Percentiles rank a stretch among this genome's conserved stretches.
Evolutionary conservation across 1,140 invertebrate species (phyloP).

Genomic region (Plectus sambesii): DNA sequence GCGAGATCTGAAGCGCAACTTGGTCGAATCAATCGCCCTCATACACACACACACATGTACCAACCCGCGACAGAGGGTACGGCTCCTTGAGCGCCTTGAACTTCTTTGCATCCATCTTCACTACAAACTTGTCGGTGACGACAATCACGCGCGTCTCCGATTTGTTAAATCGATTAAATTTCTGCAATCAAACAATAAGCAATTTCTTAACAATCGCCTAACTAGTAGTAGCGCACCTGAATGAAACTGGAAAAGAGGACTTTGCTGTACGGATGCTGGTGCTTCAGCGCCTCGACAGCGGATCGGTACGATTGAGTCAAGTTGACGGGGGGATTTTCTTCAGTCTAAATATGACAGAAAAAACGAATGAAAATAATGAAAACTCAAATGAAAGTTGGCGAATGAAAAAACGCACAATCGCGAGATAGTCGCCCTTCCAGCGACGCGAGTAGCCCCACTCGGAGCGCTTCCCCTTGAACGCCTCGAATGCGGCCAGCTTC

Average conservation of each 20-base stretch:
- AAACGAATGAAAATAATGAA: neutral
- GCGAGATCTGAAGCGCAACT: constrained; percentile 57
- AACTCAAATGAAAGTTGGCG: constrained; percentile 11
- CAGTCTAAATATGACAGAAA: constrained; percentile 46
- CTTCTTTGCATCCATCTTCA: constrained; percentile 69
- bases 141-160: constrained; percentile 72
- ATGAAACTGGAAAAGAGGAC: constrained; percentile 45
- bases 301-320: constrained; percentile 60
- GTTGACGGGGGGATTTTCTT: constrained; percentile 67
- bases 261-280: constrained; percentile 54
- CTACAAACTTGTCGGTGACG: constrained; percentile 72
- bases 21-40: too few relatives aligned
- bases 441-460: constrained; percentile 69
- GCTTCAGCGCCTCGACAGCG: constrained; percentile 60
- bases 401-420: constrained; percentile 50
- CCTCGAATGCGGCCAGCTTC: constrained; percentile 68
- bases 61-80: constrained; percentile 64
- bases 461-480: constrained; percentile 60
- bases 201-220: neutral
- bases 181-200: constrained; percentile 17
- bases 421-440: constrained; percentile 85
- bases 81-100: constrained; percentile 77
- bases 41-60: constrained; percentile 17
- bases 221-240: too few relatives aligned
- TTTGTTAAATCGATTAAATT: constrained; percentile 67